phyloP scores from a whole-genome alignment of 2,797 vertebrate genomes.

The Lophotriccus pileatus region DNA sequence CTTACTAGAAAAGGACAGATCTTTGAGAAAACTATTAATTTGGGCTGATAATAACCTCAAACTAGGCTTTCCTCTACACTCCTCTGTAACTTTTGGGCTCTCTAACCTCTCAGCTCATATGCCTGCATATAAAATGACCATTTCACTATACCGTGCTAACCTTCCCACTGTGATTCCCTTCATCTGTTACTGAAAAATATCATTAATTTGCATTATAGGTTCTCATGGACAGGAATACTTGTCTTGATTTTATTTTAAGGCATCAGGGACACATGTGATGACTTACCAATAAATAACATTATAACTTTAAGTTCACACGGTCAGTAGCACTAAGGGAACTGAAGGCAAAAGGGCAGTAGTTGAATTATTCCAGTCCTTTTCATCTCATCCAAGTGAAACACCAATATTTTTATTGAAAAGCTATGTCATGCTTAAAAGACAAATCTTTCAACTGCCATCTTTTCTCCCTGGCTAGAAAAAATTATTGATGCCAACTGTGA shows the following conservation, averaged over 20 bases:
- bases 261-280: background rate
- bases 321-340: background rate
- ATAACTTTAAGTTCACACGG: background rate
- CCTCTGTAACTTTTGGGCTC: background rate
- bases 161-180: background rate
- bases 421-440: conserved; percentile 4
- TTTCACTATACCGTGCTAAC: background rate
- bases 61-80: background rate
- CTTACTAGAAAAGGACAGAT: background rate
- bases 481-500: background rate
- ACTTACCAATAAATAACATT: background rate
- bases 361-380: conserved; percentile 3
- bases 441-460: conserved; percentile 36
- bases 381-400: background rate
- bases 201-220: background rate
- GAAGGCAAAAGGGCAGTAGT: background rate
- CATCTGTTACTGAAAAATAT: background rate
- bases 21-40: background rate
- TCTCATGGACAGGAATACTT: background rate
- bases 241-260: conserved; percentile 21
- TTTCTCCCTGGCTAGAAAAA: conserved; percentile 43
- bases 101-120: background rate
- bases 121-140: background rate
- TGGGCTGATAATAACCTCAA: background rate
- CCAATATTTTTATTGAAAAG: background rate